phyloP scores from a whole-genome alignment of 2,113 vertebrate species.

The Salminus brasiliensis region DNA sequence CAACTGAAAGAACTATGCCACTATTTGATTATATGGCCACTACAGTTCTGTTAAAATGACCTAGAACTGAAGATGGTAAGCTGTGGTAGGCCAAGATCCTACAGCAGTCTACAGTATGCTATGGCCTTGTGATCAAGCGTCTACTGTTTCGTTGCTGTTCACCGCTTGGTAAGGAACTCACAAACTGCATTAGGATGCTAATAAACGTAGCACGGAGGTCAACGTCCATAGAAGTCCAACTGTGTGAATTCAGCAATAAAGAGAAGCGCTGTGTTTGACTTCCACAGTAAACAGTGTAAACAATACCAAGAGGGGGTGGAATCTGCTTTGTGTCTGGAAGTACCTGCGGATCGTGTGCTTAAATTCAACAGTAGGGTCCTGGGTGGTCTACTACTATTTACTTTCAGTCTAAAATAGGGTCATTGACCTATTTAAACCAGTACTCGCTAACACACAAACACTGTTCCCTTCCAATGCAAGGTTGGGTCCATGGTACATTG shows the following conservation, averaged over 20 bases:
- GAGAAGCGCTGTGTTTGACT: constrained; percentile 22
- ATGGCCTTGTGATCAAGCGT: too few species aligned
- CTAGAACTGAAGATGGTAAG: too few species aligned
- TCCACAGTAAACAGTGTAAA: constrained; percentile 13
- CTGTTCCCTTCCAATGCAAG: neutral
- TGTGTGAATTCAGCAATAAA: neutral
- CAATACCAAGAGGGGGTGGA: neutral
- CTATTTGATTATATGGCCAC: too few species aligned
- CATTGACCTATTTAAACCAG: neutral
- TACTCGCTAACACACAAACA: neutral
- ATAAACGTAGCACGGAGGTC: neutral
- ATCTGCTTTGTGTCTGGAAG: constrained; percentile 26
- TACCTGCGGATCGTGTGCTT: constrained; percentile 9
- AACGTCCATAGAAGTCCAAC: neutral
- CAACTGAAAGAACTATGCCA: too few species aligned
- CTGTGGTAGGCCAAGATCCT: too few species aligned
- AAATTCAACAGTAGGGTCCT: neutral
- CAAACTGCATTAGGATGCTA: neutral
- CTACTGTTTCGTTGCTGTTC: too few species aligned
- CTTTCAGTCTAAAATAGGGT: neutral
- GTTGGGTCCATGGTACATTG: neutral
- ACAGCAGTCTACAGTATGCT: too few species aligned
- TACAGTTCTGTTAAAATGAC: too few species aligned
- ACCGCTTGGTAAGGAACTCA: neutral
- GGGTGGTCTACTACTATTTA: constrained; percentile 26